Base-by-base conservation (phyloP, 2,797 vertebrate species). In the Uromys caudimaculatus region DNA sequence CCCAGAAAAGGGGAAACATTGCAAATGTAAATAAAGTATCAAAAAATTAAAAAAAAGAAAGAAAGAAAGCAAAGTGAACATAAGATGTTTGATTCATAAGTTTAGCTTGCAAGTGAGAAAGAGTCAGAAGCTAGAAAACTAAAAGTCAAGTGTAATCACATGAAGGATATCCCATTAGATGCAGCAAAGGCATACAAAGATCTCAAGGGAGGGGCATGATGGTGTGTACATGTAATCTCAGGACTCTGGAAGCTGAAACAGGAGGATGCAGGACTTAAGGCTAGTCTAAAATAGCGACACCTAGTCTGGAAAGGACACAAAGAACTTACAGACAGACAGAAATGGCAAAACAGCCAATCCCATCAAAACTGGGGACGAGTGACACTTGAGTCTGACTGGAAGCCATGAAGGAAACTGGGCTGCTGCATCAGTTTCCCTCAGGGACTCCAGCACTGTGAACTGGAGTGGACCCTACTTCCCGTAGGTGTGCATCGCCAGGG, bases 101-200 rank as follows among this genome's bases (percentile, higher is more conserved):
- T 41, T 81, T 90, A 38, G 71, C 67, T 76, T 79, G 27, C 32
- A 90, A 41, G 19, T 24, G 27, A 62, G 27, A 75, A 77, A 76
- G 27, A 52, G 24, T 81, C 50, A 69, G 89, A 97, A 52, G n/a
- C 76, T 92, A 50, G 60, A 93, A 90, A 47, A 21, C 52, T 13
- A 92, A 84, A 79, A 2, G 1, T 10, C 35, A 50, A 89, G 64
- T 85, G 76, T 58, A 44, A 89, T 41, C 16, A 54, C 10, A 82
- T 0, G 11, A 91, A 67, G 38, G 35, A 3, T 8, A n/a, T 67
- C 38, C 67, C 10, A 0, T 27, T 29, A 56, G 44, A 60, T 41
- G n/a, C 0, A 2, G 41, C 24, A 91, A 90, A 93, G 75, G 73
- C 44, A 19, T 54, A 91, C 87, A 62, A 73, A 23, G 32, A 73